Percentiles rank a stretch among this genome's conserved stretches.
Evolutionary conservation across 2,888 invertebrate genomes (phyloP).

Genomic region (Phortica okadai): DNA sequence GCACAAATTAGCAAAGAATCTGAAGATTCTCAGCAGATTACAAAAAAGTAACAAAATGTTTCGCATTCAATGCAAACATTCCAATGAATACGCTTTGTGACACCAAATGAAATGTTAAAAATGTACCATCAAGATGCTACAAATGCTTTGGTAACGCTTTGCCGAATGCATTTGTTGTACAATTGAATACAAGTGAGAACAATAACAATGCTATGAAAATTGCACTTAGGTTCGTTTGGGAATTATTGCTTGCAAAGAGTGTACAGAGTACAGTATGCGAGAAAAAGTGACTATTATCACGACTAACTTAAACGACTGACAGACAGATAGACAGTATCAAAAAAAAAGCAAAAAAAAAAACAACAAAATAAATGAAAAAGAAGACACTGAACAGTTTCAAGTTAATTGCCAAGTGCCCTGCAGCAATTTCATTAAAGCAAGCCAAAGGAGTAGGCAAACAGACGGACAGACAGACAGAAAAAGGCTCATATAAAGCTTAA

Average conservation of each 20-base stretch:
- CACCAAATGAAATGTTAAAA: conserved; percentile 21
- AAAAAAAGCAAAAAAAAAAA: background rate
- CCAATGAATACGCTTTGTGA: conserved; percentile 21
- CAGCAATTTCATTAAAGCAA: conserved; percentile 50
- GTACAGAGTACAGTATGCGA: background rate
- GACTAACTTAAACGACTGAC: conserved; percentile 21
- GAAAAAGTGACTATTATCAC: conserved; percentile 53
- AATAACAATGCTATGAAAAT: too few species aligned
- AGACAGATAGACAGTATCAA: conserved; percentile 12
- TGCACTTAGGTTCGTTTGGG: too few species aligned
- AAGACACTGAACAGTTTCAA: conserved; percentile 41
- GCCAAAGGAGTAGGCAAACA: background rate
- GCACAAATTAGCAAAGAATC: too few species aligned
- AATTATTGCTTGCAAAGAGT: background rate
- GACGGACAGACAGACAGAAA: background rate
- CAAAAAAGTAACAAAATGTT: background rate
- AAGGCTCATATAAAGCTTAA: conserved; percentile 7
- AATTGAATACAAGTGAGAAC: too few species aligned
- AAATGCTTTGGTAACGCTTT: conserved; percentile 65
- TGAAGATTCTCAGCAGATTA: too few species aligned
- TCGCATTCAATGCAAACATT: background rate
- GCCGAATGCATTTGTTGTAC: too few species aligned
- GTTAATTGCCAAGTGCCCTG: conserved; percentile 50
- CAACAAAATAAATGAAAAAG: background rate
- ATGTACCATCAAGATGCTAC: conserved; percentile 54